Evolutionary conservation across 1,140 invertebrate species (phyloP), one percentile per base, ranked within the genome.

Genomic region (Zaprionus gabonicus): DNA sequence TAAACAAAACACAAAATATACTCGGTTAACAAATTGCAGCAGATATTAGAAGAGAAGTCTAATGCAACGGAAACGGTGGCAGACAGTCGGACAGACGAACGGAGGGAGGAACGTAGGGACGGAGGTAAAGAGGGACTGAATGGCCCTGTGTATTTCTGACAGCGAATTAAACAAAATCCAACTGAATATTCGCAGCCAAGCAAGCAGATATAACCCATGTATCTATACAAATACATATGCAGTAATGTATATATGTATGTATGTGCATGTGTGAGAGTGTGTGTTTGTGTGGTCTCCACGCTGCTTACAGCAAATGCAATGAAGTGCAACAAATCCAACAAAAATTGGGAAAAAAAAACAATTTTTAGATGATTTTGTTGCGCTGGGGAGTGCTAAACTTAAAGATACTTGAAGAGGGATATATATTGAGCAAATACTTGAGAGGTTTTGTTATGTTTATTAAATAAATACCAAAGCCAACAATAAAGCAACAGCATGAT

Each of bases 21-120:
- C 66, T 84, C 83, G 78, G 85, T 84, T 88, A 88, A 88, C 84
- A 88, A 88, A 88, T 88, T 88, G 84, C 84, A 81, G 69, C 81
- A 77, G 80, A 90, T 88, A 88, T 88, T 88, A 88, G 78, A 84
- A 51, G 75, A 85, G 85, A 88, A 90, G 85, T 88, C 71, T 81
- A 87, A 90, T 83, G 77, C 80, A 78, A 23, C 25, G 49, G 49
- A 17, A 53, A 55, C 51, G 4, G 41, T 17, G 17, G 36, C 58
- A 63, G 51, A n/a, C 60, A 60, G 12, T n/a, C 7, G 44, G 55
- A 65, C 36, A 49, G 58, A 36, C 59, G 65, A 36, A n/a, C 10
- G 13, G 57, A 72, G 7, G 25, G 34, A 27, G 17, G 1, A 20
- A 25, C 1, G 2, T 20, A 7, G 13, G 31, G 41, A 20, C 23